Base-by-base conservation (phyloP, 2,888 invertebrate genomes). In the Eilema sororculum region DNA sequence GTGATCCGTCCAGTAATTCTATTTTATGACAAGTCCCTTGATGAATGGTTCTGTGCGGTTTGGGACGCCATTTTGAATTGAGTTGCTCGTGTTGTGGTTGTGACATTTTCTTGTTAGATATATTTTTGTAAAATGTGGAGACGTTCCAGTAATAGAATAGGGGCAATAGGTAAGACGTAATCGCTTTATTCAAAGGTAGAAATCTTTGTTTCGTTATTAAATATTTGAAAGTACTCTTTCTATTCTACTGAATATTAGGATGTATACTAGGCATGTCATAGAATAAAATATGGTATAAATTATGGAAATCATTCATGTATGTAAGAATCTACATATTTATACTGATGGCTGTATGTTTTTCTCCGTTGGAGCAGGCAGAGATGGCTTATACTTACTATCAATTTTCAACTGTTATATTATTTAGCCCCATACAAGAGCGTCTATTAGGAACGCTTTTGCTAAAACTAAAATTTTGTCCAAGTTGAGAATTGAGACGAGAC, bases 1-100 rank as follows among this genome's bases (percentile, higher is more conserved):
- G 90, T 88, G 93, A 92, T 93, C 91, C 90, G 84, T 86, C 84
- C 85, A 87, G 87, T 91, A 90, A 91, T 91, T 90, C 89, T 88
- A 86, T 91, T 93, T 93, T 93, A 93, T 92, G 92, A 90, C 91
- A 88, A 85, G 72, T 82, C 82, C 85, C 84, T 80, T 89, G 90
- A 90, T 91, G 89, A 88, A 89, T 89, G 89, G 84, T 80, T 83
- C 79, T 79, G 87, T 90, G 92, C 85, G 92, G 91, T 90, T 88
- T 82, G 77, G 64, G 85, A 75, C 89, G 90, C 91, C 90, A 92
- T 93, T 81, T 93, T 92, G 89, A 71, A 89, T 87, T 86, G 84
- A 85, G 84, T 84, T 81, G 79, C 76, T 78, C 78, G 65, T 76
- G 76, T 85, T 91, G 90, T 79, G 89, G 90, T 87, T 69, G 72